A percentile compares a stretch with the other conserved stretches of the same genome.
Conservation (phyloP, 2,888 invertebrate genomes). For the Zelleria hepariella region DNA sequence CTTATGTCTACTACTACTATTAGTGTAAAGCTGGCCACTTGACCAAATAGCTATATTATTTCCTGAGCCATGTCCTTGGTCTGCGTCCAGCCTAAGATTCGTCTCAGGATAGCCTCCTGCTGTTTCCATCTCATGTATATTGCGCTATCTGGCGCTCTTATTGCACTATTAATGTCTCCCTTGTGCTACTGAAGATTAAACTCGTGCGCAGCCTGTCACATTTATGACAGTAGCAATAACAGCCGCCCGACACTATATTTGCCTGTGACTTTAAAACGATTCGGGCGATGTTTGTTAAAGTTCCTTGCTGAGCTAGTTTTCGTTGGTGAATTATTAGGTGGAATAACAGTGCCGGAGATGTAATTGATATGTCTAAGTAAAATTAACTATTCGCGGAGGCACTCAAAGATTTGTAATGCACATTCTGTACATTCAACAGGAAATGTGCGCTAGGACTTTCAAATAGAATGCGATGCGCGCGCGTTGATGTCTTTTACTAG, state of each 20-base stretch:
- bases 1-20: no score
- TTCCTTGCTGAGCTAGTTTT: no score
- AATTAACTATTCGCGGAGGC: no score
- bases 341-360: no score
- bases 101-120: constrained; percentile 31
- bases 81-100: constrained; percentile 16
- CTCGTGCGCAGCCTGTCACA: constrained; percentile 43
- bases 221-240: constrained; percentile 26
- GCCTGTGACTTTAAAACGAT: constrained; percentile 17
- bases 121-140: constrained; percentile 43
- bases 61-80: constrained; percentile 20
- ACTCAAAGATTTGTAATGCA: no score
- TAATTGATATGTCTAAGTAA: no score
- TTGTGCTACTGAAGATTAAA: constrained; percentile 51
- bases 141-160: constrained; percentile 28
- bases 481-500: background rate
- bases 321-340: no score
- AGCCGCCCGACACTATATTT: constrained; percentile 26
- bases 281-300: background rate
- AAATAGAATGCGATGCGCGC: background rate
- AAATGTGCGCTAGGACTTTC: background rate
- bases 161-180: constrained; percentile 45
- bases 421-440: background rate
- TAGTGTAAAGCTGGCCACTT: no score
- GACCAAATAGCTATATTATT: no score